These are phyloP conservation scores for Atta colombica DNA, from an alignment of 1,140 invertebrate genomes.

Conservation along the genomic window DNA sequence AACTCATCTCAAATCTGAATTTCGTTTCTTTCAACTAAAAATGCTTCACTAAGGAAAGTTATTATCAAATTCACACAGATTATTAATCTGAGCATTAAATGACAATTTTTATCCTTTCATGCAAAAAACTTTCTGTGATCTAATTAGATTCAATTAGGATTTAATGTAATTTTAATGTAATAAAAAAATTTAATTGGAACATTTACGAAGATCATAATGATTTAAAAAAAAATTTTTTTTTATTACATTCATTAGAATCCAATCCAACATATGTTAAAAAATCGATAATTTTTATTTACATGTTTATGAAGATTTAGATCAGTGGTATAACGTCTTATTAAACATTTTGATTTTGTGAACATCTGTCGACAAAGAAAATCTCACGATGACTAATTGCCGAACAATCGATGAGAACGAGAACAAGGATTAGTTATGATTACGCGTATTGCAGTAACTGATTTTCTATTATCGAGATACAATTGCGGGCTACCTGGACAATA, in stretches of 20 bases:
- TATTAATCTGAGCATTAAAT: background rate
- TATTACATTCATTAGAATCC: background rate
- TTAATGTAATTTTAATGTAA: background rate
- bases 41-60: background rate
- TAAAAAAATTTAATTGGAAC: background rate
- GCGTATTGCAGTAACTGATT: constrained; percentile 5
- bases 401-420: background rate
- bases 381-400: background rate
- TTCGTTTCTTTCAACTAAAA: background rate
- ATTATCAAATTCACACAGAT: background rate
- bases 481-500: background rate
- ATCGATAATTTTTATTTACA: background rate
- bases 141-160: background rate
- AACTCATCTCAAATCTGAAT: background rate
- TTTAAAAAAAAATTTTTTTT: background rate
- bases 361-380: background rate
- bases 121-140: background rate
- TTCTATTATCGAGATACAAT: constrained; percentile 26
- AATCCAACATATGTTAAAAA: background rate
- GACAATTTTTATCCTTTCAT: background rate
- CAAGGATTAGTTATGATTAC: constrained; percentile 55
- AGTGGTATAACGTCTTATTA: background rate
- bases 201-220: background rate
- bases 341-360: background rate
- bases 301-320: background rate